These are phyloP conservation scores for Heliconius charithonia DNA, from an alignment of 2,888 invertebrate genomes.

Conservation along the genomic window DNA sequence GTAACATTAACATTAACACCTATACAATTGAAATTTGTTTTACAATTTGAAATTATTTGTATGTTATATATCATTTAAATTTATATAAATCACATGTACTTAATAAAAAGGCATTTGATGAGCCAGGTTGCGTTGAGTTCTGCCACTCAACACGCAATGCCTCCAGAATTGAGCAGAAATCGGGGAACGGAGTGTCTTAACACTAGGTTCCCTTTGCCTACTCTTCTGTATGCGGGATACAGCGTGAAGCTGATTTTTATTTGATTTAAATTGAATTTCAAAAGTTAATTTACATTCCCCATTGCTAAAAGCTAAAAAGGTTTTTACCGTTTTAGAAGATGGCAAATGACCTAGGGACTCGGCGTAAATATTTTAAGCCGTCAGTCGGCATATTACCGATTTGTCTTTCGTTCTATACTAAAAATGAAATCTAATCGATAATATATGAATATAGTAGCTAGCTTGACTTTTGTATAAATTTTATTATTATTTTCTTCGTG, in stretches of 20 bases:
- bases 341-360: background rate
- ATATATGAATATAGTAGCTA: too few species aligned
- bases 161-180: too few species aligned
- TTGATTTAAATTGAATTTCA: background rate
- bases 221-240: background rate
- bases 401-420: background rate
- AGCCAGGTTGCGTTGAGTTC: too few species aligned
- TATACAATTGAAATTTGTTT: background rate
- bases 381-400: background rate
- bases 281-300: background rate
- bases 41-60: too few species aligned
- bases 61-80: too few species aligned
- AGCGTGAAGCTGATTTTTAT: background rate
- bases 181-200: too few species aligned
- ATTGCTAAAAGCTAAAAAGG: background rate
- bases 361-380: constrained; percentile 5
- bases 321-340: background rate
- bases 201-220: background rate
- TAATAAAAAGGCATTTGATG: too few species aligned
- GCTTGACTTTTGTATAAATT: background rate
- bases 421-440: constrained; percentile 10
- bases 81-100: too few species aligned
- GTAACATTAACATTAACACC: background rate
- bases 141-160: too few species aligned
- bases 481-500: too few species aligned